phyloP scores from a whole-genome alignment of 2,113 vertebrate species.

The Nesoenas mayeri region DNA sequence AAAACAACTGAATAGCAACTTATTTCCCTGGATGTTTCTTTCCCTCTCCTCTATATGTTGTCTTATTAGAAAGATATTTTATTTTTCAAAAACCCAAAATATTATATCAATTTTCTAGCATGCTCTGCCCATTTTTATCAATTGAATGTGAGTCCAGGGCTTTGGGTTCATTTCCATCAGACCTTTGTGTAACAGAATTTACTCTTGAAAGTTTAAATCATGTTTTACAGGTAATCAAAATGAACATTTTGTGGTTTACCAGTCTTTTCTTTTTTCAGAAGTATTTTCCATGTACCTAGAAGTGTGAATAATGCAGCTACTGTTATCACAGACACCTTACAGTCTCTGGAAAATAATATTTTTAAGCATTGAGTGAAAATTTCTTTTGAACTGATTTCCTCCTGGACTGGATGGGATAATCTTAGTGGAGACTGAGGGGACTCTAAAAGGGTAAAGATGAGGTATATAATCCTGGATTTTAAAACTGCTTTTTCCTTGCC shows the following conservation, averaged over 20 bases:
- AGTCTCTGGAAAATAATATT: neutral
- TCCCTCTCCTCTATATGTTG: neutral
- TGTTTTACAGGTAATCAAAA: neutral
- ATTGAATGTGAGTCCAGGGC: neutral
- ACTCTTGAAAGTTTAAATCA: neutral
- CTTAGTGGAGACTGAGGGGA: neutral
- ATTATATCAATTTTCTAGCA: neutral
- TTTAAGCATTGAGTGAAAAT: neutral
- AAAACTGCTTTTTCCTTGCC: neutral
- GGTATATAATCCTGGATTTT: neutral
- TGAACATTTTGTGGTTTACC: neutral
- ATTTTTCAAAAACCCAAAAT: neutral
- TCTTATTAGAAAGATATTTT: neutral
- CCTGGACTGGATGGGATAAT: neutral
- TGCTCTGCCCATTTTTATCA: neutral
- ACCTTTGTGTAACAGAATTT: neutral
- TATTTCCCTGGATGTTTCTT: neutral
- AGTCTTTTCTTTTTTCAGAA: neutral
- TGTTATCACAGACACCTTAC: neutral
- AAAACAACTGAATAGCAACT: neutral
- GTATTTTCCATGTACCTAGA: neutral
- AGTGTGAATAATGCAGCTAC: neutral
- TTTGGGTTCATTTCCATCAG: neutral
- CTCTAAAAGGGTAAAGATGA: neutral
- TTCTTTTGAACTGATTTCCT: neutral